Evolutionary conservation across 2,113 vertebrate species (phyloP).

Genomic region (Syngnathus floridae): DNA sequence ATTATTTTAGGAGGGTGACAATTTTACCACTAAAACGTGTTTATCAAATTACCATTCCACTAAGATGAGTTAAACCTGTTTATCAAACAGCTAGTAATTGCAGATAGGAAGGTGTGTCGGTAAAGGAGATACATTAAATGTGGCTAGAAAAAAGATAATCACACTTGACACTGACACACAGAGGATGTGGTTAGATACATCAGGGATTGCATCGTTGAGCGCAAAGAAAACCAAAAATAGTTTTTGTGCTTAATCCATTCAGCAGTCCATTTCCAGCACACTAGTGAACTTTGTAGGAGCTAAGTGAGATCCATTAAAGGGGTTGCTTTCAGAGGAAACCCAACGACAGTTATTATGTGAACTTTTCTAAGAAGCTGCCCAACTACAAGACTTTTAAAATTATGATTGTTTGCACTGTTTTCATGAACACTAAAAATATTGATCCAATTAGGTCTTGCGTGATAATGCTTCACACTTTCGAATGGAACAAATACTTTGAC

Average conservation of each 20-base stretch:
- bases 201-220: neutral
- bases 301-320: neutral
- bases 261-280: neutral
- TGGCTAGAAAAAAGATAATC: neutral
- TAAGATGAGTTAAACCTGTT: neutral
- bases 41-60: neutral
- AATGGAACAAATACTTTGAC: too few relatives aligned
- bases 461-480: too few relatives aligned
- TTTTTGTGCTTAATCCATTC: neutral
- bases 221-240: neutral
- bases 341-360: neutral
- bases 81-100: neutral
- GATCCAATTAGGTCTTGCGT: too few relatives aligned
- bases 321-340: neutral
- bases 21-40: too few relatives aligned
- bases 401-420: too few relatives aligned
- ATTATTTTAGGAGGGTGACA: too few relatives aligned
- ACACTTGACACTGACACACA: neutral
- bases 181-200: neutral
- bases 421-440: too few relatives aligned
- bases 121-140: neutral
- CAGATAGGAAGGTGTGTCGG: neutral
- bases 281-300: neutral
- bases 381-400: too few relatives aligned
- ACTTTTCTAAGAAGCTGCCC: neutral